A percentile compares a stretch with the other conserved stretches of the same genome.
Evolutionary conservation across 2,888 invertebrate species (phyloP).

Genomic region (Ischnura elegans): DNA sequence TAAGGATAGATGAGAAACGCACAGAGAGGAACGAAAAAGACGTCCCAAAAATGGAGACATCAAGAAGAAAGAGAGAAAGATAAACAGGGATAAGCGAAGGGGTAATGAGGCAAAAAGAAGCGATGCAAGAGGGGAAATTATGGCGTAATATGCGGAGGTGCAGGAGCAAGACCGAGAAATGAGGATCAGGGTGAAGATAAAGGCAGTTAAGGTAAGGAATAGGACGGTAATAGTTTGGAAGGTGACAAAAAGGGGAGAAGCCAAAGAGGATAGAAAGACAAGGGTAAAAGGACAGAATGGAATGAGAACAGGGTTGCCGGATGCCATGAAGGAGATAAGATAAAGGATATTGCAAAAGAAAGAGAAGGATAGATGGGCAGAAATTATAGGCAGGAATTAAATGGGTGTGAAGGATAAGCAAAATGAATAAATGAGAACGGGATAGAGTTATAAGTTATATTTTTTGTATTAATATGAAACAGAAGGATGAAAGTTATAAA

Average conservation of each 20-base stretch:
- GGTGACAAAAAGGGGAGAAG: neutral
- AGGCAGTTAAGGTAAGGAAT: neutral
- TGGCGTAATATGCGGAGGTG: neutral
- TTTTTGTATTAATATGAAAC: no score
- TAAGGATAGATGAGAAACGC: neutral
- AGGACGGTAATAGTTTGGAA: neutral
- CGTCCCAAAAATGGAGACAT: neutral
- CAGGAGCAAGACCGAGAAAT: neutral
- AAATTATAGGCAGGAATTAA: neutral
- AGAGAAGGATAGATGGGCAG: neutral
- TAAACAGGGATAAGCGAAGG: neutral
- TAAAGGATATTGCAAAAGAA: neutral
- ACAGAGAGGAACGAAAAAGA: neutral
- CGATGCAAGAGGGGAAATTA: neutral
- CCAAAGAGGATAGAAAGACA: neutral
- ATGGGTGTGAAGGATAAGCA: neutral
- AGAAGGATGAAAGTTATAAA: no score
- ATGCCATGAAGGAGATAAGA: neutral
- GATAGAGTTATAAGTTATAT: no score
- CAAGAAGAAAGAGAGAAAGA: neutral
- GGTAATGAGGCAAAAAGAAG: neutral
- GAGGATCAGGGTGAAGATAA: neutral
- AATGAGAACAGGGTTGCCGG: neutral
- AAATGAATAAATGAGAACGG: neutral
- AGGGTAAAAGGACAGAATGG: neutral